phyloP scores from a whole-genome alignment of 23 tunicate genomes.

The Oikopleura albicans region DNA sequence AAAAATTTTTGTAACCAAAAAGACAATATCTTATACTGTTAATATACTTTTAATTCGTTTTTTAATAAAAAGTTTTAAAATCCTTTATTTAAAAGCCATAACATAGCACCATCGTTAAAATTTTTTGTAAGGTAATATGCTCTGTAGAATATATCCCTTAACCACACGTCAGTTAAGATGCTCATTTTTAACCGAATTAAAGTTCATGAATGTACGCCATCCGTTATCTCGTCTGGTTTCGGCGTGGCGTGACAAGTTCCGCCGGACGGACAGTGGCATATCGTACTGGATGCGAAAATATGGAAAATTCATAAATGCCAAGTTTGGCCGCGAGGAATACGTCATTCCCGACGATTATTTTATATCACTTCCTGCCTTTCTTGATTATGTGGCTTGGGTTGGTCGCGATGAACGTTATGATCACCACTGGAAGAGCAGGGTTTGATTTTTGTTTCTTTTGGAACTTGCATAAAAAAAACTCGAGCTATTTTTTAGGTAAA shows the following conservation, averaged over 20 bases:
- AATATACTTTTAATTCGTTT: too few relatives aligned
- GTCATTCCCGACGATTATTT: neutral
- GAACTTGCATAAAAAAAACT: too few relatives aligned
- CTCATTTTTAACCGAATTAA: too few relatives aligned
- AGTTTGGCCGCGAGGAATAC: neutral
- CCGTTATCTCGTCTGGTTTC: neutral
- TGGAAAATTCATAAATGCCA: neutral
- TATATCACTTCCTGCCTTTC: neutral
- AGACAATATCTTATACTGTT: too few relatives aligned
- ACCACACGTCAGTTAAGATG: too few relatives aligned
- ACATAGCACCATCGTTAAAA: too few relatives aligned
- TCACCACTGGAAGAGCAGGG: conserved; percentile 1
- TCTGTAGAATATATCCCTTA: too few relatives aligned
- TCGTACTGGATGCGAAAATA: neutral
- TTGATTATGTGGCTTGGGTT: neutral
- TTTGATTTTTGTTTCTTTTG: too few relatives aligned
- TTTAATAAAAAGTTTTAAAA: neutral
- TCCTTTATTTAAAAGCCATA: neutral
- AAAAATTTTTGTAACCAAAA: too few relatives aligned
- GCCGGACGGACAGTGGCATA: neutral
- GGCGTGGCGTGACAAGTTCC: neutral
- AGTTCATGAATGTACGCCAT: neutral
- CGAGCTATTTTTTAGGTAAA: too few relatives aligned
- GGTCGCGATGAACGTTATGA: neutral
- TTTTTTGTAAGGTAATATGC: too few relatives aligned